A percentile compares a stretch with the other conserved stretches of the same genome.
Conservation (phyloP, 2,888 invertebrate genomes). For the Mesorhabditis spiculigera region DNA sequence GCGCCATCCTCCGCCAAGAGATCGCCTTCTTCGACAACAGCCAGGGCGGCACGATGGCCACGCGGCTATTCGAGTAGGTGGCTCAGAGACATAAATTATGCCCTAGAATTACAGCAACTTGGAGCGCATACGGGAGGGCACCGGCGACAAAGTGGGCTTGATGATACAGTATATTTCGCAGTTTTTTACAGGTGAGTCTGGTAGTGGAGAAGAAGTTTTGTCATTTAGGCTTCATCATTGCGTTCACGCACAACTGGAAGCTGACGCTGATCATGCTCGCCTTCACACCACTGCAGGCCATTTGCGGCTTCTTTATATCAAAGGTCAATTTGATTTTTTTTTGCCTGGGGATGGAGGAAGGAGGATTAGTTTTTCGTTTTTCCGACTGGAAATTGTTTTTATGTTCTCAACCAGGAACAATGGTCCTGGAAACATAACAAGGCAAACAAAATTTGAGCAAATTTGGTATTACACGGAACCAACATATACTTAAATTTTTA, state of each 20-base stretch:
- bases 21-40: constrained; percentile 60
- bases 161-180: constrained; percentile 46
- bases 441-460: background rate
- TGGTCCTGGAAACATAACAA: background rate
- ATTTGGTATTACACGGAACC: no score
- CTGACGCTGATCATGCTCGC: constrained; percentile 58
- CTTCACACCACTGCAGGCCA: constrained; percentile 49
- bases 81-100: background rate
- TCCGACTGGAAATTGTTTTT: background rate
- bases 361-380: background rate
- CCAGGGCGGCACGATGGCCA: constrained; percentile 62
- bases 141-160: constrained; percentile 57
- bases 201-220: constrained; percentile 12
- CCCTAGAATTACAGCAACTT: constrained; percentile 15
- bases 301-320: constrained; percentile 48
- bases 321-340: constrained; percentile 25
- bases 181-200: constrained; percentile 34
- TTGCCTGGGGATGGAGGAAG: background rate
- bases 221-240: constrained; percentile 53
- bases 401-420: background rate
- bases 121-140: constrained; percentile 56
- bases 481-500: no score
- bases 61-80: constrained; percentile 63
- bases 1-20: constrained; percentile 59
- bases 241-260: constrained; percentile 55